phyloP scores from a whole-genome alignment of 1,140 invertebrate species.

The Caerostris extrusa region DNA sequence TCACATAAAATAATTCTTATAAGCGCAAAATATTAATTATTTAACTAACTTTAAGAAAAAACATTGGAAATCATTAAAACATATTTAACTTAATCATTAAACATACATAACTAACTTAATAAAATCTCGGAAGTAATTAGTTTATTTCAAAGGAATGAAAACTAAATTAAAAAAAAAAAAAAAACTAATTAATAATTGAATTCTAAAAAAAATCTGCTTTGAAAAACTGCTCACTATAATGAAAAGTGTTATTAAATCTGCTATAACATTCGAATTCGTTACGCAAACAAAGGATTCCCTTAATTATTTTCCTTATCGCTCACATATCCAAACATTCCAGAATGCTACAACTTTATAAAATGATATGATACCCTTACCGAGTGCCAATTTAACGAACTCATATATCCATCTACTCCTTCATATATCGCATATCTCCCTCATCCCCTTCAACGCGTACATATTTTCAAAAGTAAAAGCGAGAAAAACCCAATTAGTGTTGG shows the following conservation, averaged over 20 bases:
- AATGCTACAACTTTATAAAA: not conserved
- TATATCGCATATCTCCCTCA: not conserved
- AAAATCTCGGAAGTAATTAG: too few relatives aligned
- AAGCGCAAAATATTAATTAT: too few relatives aligned
- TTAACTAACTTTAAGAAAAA: too few relatives aligned
- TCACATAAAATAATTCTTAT: too few relatives aligned
- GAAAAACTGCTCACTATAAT: too few relatives aligned
- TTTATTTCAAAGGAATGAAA: not conserved
- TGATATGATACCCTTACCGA: not conserved
- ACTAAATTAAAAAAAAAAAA: conserved; percentile 2
- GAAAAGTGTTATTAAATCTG: too few relatives aligned
- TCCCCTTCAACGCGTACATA: not conserved
- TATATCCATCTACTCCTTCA: not conserved
- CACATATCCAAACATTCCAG: not conserved
- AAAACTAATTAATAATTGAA: not conserved
- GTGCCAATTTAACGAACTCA: not conserved
- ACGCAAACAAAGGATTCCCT: not conserved
- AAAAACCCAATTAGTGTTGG: conserved; percentile 52
- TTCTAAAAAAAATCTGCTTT: not conserved
- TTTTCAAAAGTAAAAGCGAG: not conserved
- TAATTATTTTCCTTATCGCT: not conserved
- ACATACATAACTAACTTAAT: too few relatives aligned
- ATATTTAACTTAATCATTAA: too few relatives aligned
- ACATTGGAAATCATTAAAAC: too few relatives aligned
- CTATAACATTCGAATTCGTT: too few relatives aligned